phyloP scores from a whole-genome alignment of 2,888 invertebrate species.

The Schizotus pectinicornis region DNA sequence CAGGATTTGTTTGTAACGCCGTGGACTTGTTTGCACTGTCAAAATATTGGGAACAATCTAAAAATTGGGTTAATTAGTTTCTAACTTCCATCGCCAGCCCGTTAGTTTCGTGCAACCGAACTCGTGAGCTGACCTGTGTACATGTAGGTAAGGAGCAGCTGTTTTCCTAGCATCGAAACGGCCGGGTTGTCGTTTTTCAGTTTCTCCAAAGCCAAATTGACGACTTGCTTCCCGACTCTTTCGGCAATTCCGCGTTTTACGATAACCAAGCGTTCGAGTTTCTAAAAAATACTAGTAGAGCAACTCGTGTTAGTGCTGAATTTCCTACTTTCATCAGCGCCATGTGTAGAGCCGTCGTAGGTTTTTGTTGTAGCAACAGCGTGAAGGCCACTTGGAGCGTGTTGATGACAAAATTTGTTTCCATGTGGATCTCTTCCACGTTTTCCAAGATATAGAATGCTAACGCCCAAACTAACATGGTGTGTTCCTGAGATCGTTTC shows the following conservation, averaged over 20 bases:
- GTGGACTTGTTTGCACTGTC: conserved; percentile 60
- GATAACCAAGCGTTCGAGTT: conserved; percentile 72
- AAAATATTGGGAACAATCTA: conserved; percentile 62
- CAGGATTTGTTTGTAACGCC: conserved; percentile 69
- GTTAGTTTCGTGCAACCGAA: neutral
- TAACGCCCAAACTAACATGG: conserved; percentile 74
- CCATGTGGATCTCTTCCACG: conserved; percentile 68
- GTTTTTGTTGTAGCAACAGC: conserved; percentile 54
- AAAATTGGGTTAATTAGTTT: conserved; percentile 26
- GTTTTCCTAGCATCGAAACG: conserved; percentile 73
- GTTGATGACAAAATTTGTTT: conserved; percentile 64
- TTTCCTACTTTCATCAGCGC: conserved; percentile 51
- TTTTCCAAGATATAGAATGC: conserved; percentile 79
- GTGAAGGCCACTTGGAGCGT: conserved; percentile 65
- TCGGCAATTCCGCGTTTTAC: conserved; percentile 63
- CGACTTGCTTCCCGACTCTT: conserved; percentile 68
- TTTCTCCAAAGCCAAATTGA: conserved; percentile 71
- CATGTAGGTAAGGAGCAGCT: conserved; percentile 79
- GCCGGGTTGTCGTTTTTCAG: conserved; percentile 73
- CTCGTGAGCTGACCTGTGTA: conserved; percentile 66
- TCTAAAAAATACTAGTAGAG: conserved; percentile 58
- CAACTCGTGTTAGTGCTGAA: conserved; percentile 26
- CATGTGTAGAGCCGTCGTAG: conserved; percentile 31
- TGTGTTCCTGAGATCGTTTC: conserved; percentile 65
- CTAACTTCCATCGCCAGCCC: no score